phyloP scores from a whole-genome alignment of 2,888 invertebrate genomes.

The Rhingia campestris region DNA sequence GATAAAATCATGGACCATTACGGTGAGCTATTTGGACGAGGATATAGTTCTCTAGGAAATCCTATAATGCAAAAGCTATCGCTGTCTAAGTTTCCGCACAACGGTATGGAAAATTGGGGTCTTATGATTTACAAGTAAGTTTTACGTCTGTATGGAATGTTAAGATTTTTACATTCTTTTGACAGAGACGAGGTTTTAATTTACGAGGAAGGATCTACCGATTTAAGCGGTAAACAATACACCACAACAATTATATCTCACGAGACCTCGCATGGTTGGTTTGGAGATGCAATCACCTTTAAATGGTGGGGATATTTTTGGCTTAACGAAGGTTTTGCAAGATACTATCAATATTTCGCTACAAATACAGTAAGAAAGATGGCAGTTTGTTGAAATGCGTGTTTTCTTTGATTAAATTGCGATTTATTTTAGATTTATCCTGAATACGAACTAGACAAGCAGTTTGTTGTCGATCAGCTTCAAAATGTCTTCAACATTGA shows the following conservation, averaged over 20 bases:
- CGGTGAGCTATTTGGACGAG: constrained; percentile 88
- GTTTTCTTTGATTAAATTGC: constrained; percentile 78
- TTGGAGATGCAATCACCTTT: constrained; percentile 85
- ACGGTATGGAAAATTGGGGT: constrained; percentile 96
- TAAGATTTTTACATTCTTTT: background rate
- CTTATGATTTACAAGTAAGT: constrained; percentile 90
- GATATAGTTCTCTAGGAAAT: constrained; percentile 84
- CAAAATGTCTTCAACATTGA: constrained; percentile 86
- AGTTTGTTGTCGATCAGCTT: constrained; percentile 88
- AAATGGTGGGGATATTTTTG: constrained; percentile 85
- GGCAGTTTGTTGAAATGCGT: constrained; percentile 75
- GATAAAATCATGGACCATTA: constrained; percentile 75
- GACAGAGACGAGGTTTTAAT: constrained; percentile 77
- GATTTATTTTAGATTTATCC: constrained; percentile 85
- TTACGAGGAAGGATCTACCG: constrained; percentile 76
- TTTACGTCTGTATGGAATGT: constrained; percentile 77
- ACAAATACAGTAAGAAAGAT: constrained; percentile 82
- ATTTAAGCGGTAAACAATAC: constrained; percentile 78
- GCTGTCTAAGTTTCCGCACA: constrained; percentile 89
- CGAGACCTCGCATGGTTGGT: constrained; percentile 86
- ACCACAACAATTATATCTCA: constrained; percentile 84
- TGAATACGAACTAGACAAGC: constrained; percentile 86
- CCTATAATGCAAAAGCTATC: constrained; percentile 90
- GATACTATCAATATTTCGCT: constrained; percentile 87
- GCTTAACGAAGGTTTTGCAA: constrained; percentile 87